Evolutionary conservation across 2,797 vertebrate genomes (phyloP), one percentile per base, ranked within the genome.

Genomic region (Megalops cyprinoides): DNA sequence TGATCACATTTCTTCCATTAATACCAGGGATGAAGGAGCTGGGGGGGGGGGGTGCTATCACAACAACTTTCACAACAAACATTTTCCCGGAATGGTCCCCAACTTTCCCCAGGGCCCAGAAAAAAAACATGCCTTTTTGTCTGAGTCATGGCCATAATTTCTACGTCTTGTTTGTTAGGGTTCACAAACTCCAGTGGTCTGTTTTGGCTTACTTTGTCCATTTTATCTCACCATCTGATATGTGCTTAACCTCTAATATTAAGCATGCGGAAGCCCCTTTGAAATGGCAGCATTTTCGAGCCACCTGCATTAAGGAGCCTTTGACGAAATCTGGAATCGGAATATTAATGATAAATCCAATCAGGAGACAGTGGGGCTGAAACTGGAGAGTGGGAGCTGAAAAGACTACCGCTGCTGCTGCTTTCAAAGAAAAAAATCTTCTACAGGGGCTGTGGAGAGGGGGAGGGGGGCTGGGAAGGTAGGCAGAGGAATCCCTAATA

Each of bases 381-480:
- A 60, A 51, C 55, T 44, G n/a, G 25, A 58, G 23, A 18, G 18
- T 6, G 25, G 15, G n/a, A 46, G 62, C 42, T 60, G 53, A 5
- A 78, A 44, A 51, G n/a, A n/a, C n/a, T n/a, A n/a, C n/a, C n/a
- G n/a, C 56, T 25, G 15, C 39, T 60, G 76, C 39, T 53, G n/a
- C 77, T 48, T 62, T 46, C 46, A 76, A 55, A 56, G 73, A 69
- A 69, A 31, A 67, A 42, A 42, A 20, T 39, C 56, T 58, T 14
- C 28, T 15, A 89, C n/a, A 91, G 90, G 90, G 81, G 77, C 81
- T 65, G 81, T 74, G 74, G 90, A 77, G 25, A 8, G 28, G 34
- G 23, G 42, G 55, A 20, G 53, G 4, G 18, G 34, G 76, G n/a
- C n/a, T n/a, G 9, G 60, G 75, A 55, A 79, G 79, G 56, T n/a